Evolutionary conservation across 1,140 invertebrate genomes (phyloP), one percentile per base, ranked within the genome.

Genomic region (Euura lappo): DNA sequence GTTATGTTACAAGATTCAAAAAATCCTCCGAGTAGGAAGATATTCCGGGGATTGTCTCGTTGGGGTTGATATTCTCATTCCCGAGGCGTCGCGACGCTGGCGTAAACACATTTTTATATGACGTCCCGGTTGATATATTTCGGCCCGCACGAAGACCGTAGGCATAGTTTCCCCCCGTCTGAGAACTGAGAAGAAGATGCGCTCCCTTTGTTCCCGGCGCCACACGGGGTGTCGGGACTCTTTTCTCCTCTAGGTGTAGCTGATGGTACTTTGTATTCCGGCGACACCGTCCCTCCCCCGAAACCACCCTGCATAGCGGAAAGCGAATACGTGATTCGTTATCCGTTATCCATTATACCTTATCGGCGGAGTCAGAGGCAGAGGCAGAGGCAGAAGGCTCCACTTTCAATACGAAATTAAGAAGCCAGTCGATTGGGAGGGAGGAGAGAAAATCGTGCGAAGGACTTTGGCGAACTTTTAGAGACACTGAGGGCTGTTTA

Each of bases 41-140:
- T 28, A 28, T 28, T 28, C 28, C 28, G 28, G 28, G 28, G 28
- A 28, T 28, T 28, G 28, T 28, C 28, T 60, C 51, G 51, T 4
- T 3, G 51, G 51, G 51, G 51, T 6, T 60, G 76, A 78, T 81
- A 78, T 81, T 84, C 80, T 75, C 75, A 81, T 83, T 82, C 78
- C 74, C 44, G 42, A 69, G 75, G 74, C 74, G 70, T 75, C 60
- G 65, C 70, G 71, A 77, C 72, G 76, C 75, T 70, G 79, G 79
- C 82, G 81, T 86, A 84, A 85, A 81, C 81, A 85, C 83, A 83
- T 85, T 85, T 86, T 84, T 85, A 86, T 85, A 84, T 81, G 82
- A 85, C 83, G 78, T 79, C 81, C 68, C 74, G 77, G 80, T 80
- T 79, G 84, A 85, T 85, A 82, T 85, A 86, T 86, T 80, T 82